Percentiles rank a stretch among this genome's conserved stretches.
phyloP scores from a whole-genome alignment of 2,113 vertebrate genomes.

The Theristicus caerulescens region DNA sequence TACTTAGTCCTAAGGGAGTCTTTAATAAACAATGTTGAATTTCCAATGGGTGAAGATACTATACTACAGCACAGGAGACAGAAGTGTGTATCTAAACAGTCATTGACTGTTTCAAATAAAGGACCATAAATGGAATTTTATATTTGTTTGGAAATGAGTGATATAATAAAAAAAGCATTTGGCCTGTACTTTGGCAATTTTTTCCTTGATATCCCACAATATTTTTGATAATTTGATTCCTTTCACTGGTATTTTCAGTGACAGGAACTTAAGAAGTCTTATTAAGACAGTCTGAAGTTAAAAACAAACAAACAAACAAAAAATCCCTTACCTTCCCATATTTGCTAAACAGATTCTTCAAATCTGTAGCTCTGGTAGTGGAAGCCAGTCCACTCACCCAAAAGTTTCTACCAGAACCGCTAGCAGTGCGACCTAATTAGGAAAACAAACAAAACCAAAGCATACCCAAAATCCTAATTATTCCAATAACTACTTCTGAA shows the following conservation, averaged over 20 bases:
- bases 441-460: background rate
- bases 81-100: background rate
- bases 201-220: background rate
- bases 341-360: conserved; percentile 96
- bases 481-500: background rate
- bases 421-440: conserved; percentile 67
- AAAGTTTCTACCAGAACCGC: conserved; percentile 86
- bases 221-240: background rate
- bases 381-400: conserved; percentile 98
- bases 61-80: background rate
- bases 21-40: background rate
- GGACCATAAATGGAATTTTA: background rate
- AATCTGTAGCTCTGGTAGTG: conserved; percentile 94
- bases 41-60: background rate
- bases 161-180: background rate
- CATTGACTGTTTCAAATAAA: background rate
- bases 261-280: background rate
- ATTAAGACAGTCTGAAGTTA: background rate
- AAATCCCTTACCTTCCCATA: conserved; percentile 87
- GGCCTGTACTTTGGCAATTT: accelerated
- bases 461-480: background rate
- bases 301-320: background rate
- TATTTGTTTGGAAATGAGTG: background rate
- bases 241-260: background rate
- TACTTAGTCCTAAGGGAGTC: background rate